These are phyloP conservation scores for Suricata suricatta DNA, from an alignment of 2,113 vertebrate species.

Conservation along the genomic window DNA sequence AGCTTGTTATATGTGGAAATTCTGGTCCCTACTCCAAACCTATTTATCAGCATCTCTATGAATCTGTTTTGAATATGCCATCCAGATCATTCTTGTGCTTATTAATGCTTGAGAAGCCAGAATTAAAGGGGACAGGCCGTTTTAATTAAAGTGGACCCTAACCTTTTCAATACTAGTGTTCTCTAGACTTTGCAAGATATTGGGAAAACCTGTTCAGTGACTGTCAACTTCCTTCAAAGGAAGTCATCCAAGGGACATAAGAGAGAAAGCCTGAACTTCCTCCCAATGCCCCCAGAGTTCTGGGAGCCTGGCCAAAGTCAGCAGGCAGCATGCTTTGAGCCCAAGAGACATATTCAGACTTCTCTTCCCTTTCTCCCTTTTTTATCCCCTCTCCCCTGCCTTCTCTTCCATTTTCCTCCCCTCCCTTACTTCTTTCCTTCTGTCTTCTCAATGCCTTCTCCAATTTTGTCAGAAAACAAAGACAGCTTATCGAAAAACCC, in stretches of 20 bases:
- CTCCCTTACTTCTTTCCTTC: neutral
- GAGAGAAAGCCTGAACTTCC: neutral
- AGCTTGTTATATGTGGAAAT: neutral
- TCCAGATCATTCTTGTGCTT: neutral
- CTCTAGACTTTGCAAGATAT: neutral
- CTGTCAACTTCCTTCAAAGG: neutral
- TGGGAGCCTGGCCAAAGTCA: neutral
- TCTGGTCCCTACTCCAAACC: neutral
- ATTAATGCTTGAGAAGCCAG: neutral
- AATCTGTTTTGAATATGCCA: neutral
- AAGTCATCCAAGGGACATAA: neutral
- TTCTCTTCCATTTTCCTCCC: neutral
- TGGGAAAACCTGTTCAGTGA: neutral
- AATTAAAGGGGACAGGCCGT: neutral
- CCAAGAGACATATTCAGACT: neutral
- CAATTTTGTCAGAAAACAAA: neutral
- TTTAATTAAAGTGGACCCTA: neutral
- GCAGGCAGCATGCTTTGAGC: neutral
- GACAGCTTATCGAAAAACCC: neutral
- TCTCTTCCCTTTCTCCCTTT: neutral
- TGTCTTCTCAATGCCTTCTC: neutral
- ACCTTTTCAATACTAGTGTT: neutral
- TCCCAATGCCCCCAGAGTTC: neutral
- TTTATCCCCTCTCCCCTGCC: fast-evolving
- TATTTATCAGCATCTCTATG: neutral